A percentile compares a stretch with the other conserved stretches of the same genome.
phyloP scores from a whole-genome alignment of 2,888 invertebrate species.

The Tryphoninae sp. region DNA sequence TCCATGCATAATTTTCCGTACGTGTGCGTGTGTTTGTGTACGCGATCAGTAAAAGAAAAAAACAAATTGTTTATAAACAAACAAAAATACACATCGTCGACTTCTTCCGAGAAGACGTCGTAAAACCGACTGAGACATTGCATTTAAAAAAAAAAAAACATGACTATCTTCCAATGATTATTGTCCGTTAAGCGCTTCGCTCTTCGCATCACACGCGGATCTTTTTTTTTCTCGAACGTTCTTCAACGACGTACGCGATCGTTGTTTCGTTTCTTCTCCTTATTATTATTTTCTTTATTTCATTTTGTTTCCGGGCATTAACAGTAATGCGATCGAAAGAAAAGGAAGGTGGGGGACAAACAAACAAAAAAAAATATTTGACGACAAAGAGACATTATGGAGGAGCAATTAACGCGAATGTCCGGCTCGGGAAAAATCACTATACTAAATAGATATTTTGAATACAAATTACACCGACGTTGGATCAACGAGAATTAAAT shows the following conservation, averaged over 20 bases:
- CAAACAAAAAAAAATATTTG: constrained; percentile 35
- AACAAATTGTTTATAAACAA: constrained; percentile 48
- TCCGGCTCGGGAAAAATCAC: constrained; percentile 39
- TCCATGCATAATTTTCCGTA: constrained; percentile 21
- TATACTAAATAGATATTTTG: constrained; percentile 55
- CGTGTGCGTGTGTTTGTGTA: constrained; percentile 18
- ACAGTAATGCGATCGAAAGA: constrained; percentile 15
- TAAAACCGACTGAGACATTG: constrained; percentile 59
- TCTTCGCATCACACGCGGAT: neutral
- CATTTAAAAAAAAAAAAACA: constrained; percentile 56
- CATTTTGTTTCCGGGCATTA: constrained; percentile 21
- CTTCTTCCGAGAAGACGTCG: constrained; percentile 23
- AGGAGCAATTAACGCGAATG: constrained; percentile 35
- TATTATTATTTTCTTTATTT: neutral
- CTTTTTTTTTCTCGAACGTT: neutral
- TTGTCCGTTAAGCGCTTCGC: constrained; percentile 29
- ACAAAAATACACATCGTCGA: constrained; percentile 45
- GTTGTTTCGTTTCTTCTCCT: neutral
- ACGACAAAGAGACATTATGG: constrained; percentile 17
- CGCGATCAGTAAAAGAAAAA: constrained; percentile 42
- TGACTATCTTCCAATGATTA: constrained; percentile 54
- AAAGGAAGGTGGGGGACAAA: constrained; percentile 28
- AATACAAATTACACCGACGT: constrained; percentile 49
- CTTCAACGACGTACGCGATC: constrained; percentile 11
- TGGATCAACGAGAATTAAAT: constrained; percentile 45